Evolutionary conservation across 2,797 vertebrate genomes (phyloP), one percentile per base, ranked within the genome.

Genomic region (Dermochelys coriacea): DNA sequence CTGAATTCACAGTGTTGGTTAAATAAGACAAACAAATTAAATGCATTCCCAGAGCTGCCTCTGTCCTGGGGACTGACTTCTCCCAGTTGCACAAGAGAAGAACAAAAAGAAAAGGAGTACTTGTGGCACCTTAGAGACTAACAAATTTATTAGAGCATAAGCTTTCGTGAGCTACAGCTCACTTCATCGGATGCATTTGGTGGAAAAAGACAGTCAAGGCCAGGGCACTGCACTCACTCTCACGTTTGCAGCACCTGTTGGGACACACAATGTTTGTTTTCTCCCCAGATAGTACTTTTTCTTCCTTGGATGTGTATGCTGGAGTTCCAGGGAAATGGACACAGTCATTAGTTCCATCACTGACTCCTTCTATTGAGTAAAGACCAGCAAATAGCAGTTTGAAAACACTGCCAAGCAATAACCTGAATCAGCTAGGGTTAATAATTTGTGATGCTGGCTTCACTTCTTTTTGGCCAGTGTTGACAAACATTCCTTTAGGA

Each of bases 371-470:
- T 23, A 6, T 11, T 34, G 51, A 41, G 52, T 49, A 31, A 49
- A 27, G 27, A 19, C 16, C 37, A 2, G 1, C 55, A 57, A 57
- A 31, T 14, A 31, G 29, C 31, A 23, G 21, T 34, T 10, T 37
- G 68, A 59, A 47, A 59, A 47, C 37, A 27, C 41, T 78, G 14
- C 37, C 5, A 1, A 15, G 34, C 21, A 71, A 49, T 57, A n/a
- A 0, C 18, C 8, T 11, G 25, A 6, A 49, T n/a, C 34, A 5
- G 51, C 0, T 0, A 5, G 8, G 2, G 1, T 4, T 25, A n/a
- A 5, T 1, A 3, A 25, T 18, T 6, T 21, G 3, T 9, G 31
- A 47, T 21, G 4, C 45, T 11, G 57, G 31, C 52, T 8, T 78
- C 15, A 0, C 25, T 27, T 34, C 84, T 49, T 23, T 86, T 14